Evolutionary conservation across 2,797 vertebrate species (phyloP).

Genomic region (Poeciliopsis turneri): DNA sequence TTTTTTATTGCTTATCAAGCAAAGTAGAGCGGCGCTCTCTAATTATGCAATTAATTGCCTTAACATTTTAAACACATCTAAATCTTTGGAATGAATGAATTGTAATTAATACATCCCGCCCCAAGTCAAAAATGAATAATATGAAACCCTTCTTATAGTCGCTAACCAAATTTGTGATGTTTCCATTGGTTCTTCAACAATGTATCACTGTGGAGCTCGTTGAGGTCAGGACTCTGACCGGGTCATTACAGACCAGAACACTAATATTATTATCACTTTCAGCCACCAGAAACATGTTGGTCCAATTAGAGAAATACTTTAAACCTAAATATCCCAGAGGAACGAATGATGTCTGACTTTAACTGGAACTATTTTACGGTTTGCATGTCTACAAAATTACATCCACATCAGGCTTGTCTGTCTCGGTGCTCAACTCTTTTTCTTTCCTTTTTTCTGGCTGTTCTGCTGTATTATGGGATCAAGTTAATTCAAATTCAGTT

Average conservation of each 20-base stretch:
- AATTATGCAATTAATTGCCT: neutral
- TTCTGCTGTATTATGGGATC: neutral
- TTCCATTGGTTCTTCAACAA: neutral
- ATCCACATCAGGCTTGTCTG: neutral
- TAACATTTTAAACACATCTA: too few relatives aligned
- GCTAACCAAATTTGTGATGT: neutral
- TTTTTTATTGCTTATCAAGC: neutral
- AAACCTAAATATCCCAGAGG: neutral
- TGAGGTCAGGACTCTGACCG: neutral
- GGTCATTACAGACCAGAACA: neutral
- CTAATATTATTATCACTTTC: neutral
- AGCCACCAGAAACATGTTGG: neutral
- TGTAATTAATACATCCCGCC: too few relatives aligned
- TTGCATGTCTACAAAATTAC: neutral
- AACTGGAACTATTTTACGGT: neutral
- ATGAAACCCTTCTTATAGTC: neutral
- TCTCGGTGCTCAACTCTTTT: neutral
- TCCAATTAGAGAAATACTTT: neutral
- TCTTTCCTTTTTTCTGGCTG: neutral
- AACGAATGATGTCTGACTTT: neutral
- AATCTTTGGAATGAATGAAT: too few relatives aligned
- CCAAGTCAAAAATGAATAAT: neutral
- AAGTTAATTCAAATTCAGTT: neutral
- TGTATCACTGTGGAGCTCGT: neutral
- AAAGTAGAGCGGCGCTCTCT: neutral